A percentile compares a stretch with the other conserved stretches of the same genome.
Conservation (phyloP, 2,888 invertebrate species). For the Choristoneura rosaceana region DNA sequence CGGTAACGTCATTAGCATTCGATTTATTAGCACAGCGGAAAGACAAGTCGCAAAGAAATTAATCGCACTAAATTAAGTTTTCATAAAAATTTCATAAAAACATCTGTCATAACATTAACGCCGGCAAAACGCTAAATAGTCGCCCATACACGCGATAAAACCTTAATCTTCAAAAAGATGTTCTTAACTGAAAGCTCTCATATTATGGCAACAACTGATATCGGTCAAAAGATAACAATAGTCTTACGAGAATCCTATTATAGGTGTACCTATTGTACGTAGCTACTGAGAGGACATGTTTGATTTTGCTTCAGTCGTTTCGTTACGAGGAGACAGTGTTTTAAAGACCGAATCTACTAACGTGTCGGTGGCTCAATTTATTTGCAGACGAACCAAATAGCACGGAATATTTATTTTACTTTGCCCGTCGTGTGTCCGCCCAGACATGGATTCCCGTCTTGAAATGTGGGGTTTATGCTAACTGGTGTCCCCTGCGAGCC, state of each 20-base stretch:
- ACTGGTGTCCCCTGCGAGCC: constrained; percentile 30
- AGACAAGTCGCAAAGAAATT: too few species aligned
- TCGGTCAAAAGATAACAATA: neutral
- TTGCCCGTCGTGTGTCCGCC: constrained; percentile 21
- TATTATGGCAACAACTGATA: constrained; percentile 5
- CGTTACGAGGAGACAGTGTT: neutral
- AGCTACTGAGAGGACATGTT: neutral
- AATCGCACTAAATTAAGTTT: too few species aligned
- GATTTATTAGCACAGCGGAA: too few species aligned
- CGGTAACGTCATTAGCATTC: too few species aligned
- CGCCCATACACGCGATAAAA: neutral
- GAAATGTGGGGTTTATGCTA: constrained; percentile 28
- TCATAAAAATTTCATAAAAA: too few species aligned
- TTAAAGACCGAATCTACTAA: constrained; percentile 20
- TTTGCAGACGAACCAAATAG: constrained; percentile 12
- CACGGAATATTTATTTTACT: constrained; percentile 28
- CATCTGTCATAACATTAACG: too few species aligned
- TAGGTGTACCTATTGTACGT: neutral
- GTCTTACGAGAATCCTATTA: neutral
- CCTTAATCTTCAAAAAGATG: neutral
- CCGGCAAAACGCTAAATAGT: too few species aligned
- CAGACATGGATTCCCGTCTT: constrained; percentile 28
- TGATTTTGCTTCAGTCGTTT: constrained; percentile 11
- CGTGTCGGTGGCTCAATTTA: constrained; percentile 16
- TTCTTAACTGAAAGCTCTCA: neutral